Percentiles rank a stretch among this genome's conserved stretches.
phyloP scores from a whole-genome alignment of 1,140 invertebrate species.

The Goniozus legneri region DNA sequence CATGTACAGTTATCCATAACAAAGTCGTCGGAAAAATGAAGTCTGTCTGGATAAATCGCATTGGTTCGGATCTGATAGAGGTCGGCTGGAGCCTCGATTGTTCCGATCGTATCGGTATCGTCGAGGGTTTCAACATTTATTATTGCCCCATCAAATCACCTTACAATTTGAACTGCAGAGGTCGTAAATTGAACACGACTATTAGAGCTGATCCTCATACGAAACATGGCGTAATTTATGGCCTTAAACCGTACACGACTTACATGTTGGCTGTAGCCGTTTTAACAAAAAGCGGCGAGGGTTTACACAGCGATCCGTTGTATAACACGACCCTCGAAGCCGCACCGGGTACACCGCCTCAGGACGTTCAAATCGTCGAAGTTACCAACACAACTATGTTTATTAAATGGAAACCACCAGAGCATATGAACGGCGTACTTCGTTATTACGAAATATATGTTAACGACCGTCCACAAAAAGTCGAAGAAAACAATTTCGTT shows the following conservation, averaged over 20 bases:
- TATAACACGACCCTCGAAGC: constrained; percentile 73
- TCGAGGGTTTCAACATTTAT: constrained; percentile 64
- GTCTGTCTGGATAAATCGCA: constrained; percentile 59
- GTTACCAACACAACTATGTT: constrained; percentile 65
- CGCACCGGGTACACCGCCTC: constrained; percentile 57
- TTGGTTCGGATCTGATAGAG: constrained; percentile 60
- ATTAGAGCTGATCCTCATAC: constrained; percentile 48
- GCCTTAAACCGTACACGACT: constrained; percentile 71
- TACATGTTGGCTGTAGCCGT: constrained; percentile 74
- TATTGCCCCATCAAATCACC: constrained; percentile 65
- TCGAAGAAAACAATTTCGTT: constrained; percentile 28
- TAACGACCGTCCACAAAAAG: constrained; percentile 23
- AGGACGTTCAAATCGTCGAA: constrained; percentile 58
- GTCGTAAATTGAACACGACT: constrained; percentile 47
- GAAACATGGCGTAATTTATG: constrained; percentile 42
- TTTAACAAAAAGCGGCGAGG: constrained; percentile 69
- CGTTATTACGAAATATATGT: constrained; percentile 67
- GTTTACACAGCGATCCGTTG: constrained; percentile 65
- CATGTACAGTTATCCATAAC: constrained; percentile 70
- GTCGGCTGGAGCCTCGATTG: constrained; percentile 71
- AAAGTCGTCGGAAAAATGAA: constrained; percentile 66
- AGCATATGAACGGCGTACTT: constrained; percentile 70
- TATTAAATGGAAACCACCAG: constrained; percentile 68
- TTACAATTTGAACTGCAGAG: constrained; percentile 50
- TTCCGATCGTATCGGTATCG: constrained; percentile 62